Evolutionary conservation across 2,888 invertebrate species (phyloP).

Genomic region (Pterobdella sp.): DNA sequence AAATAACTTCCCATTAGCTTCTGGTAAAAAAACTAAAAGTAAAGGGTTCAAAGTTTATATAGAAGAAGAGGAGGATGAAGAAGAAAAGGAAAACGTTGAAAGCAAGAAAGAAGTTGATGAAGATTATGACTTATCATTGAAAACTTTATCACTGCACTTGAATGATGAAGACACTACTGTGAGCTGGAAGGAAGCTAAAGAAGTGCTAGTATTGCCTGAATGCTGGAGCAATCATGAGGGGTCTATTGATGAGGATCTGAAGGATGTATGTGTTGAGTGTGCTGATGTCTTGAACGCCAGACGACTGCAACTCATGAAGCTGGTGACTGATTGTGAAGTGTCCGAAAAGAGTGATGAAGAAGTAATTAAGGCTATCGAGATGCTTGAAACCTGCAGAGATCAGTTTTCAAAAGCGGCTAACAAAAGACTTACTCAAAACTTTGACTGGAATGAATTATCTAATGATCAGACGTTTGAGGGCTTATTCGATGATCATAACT

Average conservation of each 20-base stretch:
- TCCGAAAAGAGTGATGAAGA: neutral
- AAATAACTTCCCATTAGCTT: neutral
- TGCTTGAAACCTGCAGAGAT: neutral
- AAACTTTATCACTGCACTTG: neutral
- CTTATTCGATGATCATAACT: neutral
- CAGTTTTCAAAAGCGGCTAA: neutral
- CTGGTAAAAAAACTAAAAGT: neutral
- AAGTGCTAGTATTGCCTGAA: neutral
- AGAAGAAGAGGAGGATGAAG: neutral
- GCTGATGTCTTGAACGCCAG: neutral
- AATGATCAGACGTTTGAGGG: neutral
- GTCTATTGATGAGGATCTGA: neutral
- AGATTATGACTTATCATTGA: neutral
- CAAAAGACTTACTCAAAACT: neutral
- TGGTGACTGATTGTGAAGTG: conserved; percentile 6
- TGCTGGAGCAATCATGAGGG: neutral
- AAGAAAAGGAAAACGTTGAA: neutral
- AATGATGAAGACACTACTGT: neutral
- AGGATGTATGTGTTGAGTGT: conserved; percentile 7
- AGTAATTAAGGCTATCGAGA: neutral
- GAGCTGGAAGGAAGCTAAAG: neutral
- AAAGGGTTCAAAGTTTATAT: conserved; percentile 3
- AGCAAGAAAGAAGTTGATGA: neutral
- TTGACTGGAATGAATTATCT: neutral
- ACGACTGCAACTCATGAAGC: conserved; percentile 12